A percentile compares a stretch with the other conserved stretches of the same genome.
Evolutionary conservation across 2,113 vertebrate genomes (phyloP).

Genomic region (Triplophysa dalaica): DNA sequence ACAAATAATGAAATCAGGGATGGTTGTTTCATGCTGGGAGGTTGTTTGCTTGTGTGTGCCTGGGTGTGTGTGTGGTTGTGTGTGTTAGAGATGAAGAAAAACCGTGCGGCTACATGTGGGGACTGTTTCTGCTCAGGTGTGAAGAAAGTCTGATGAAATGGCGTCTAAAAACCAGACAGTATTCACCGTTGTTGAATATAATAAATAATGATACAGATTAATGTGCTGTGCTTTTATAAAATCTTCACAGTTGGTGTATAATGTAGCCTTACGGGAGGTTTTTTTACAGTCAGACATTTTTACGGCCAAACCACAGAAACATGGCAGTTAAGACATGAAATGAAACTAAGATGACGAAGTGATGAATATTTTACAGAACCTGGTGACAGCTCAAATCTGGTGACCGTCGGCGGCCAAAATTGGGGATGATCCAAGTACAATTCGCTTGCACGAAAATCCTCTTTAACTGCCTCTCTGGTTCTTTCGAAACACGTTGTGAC

Average conservation of each 20-base stretch:
- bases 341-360: slow-evolving; percentile 53
- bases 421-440: background rate
- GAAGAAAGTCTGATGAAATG: slow-evolving; percentile 51
- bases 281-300: background rate
- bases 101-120: slow-evolving; percentile 10
- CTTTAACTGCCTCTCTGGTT: background rate
- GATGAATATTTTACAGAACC: slow-evolving; percentile 54
- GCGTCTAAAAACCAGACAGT: slow-evolving; percentile 52
- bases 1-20: slow-evolving; percentile 63
- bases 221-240: slow-evolving; percentile 60
- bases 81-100: slow-evolving; percentile 4
- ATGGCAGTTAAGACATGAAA: slow-evolving; percentile 44
- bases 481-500: background rate
- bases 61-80: slow-evolving; percentile 5
- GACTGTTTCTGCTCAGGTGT: slow-evolving; percentile 46
- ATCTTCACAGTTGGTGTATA: slow-evolving; percentile 10
- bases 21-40: slow-evolving; percentile 44
- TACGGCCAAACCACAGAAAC: background rate
- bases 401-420: too few relatives aligned
- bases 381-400: slow-evolving; percentile 20
- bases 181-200: slow-evolving; percentile 48
- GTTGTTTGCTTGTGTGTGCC: slow-evolving; percentile 19
- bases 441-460: background rate
- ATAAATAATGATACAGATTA: slow-evolving; percentile 65
- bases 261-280: background rate